Percentiles rank a stretch among this genome's conserved stretches.
phyloP scores from a whole-genome alignment of 2,888 invertebrate genomes.

The Oscheius myriophilus region DNA sequence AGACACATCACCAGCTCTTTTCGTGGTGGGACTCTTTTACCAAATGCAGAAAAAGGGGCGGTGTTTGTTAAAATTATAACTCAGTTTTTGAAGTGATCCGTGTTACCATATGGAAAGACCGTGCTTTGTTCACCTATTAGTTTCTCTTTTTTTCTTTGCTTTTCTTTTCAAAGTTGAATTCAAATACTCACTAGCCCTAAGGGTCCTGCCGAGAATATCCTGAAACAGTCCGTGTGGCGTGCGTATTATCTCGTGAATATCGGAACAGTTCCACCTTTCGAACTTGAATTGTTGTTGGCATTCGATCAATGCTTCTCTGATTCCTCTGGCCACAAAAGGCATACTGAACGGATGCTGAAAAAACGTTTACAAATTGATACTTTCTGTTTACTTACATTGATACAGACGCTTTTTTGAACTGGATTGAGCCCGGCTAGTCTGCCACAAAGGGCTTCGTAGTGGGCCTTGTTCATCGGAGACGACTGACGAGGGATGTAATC shows the following conservation, averaged over 20 bases:
- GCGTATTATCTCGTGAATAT: constrained; percentile 57
- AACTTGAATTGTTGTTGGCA: constrained; percentile 75
- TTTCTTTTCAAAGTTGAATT: background rate
- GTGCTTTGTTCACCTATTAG: too few species aligned
- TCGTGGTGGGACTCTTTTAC: too few species aligned
- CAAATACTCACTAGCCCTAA: constrained; percentile 49
- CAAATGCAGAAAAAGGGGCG: too few species aligned
- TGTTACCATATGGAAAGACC: too few species aligned
- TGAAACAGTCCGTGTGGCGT: constrained; percentile 56
- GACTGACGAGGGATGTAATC: constrained; percentile 38
- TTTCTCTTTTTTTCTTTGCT: too few species aligned
- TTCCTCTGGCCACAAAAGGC: constrained; percentile 75
- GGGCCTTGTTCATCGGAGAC: constrained; percentile 33
- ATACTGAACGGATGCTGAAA: constrained; percentile 74
- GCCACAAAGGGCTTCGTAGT: constrained; percentile 51
- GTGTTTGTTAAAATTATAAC: too few species aligned
- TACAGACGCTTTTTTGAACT: constrained; percentile 50
- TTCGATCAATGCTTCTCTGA: constrained; percentile 75
- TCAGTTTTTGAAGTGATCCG: too few species aligned
- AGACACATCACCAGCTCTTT: too few species aligned
- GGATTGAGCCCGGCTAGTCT: constrained; percentile 56
- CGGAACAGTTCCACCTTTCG: constrained; percentile 75
- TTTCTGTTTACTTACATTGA: constrained; percentile 34
- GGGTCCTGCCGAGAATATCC: constrained; percentile 63
- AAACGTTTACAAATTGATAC: background rate